These are phyloP conservation scores for Pseudotriccus pelzelni DNA, from an alignment of 2,797 vertebrate species.

Conservation along the genomic window DNA sequence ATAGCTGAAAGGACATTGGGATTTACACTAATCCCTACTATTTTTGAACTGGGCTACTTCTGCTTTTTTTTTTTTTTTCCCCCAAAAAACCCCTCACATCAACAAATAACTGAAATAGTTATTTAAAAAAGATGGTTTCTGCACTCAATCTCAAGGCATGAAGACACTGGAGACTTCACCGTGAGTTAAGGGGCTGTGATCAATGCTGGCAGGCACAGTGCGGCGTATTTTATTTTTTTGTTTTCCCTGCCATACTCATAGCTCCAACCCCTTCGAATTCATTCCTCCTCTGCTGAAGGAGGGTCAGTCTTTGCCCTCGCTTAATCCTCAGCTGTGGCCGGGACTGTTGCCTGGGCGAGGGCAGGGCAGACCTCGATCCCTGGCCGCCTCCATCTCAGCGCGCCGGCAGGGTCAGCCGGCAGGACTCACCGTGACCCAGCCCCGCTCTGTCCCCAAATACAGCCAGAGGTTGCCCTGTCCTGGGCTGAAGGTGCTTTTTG, in stretches of 20 bases:
- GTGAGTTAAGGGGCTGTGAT: constrained; percentile 60
- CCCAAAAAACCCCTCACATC: constrained; percentile 41
- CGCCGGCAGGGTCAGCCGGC: accelerated
- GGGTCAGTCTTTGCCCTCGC: not conserved
- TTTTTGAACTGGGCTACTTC: constrained; percentile 60
- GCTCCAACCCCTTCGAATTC: constrained; percentile 4
- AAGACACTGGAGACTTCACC: constrained; percentile 68
- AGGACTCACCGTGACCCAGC: not conserved
- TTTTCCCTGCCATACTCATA: constrained; percentile 64
- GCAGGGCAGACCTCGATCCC: not conserved
- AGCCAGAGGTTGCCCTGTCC: not conserved
- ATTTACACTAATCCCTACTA: constrained; percentile 68
- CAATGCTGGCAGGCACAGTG: constrained; percentile 68
- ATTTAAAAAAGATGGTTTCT: constrained; percentile 57
- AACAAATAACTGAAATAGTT: constrained; percentile 64
- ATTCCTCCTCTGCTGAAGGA: not conserved
- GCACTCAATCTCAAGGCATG: constrained; percentile 65
- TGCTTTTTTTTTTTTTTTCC: not conserved
- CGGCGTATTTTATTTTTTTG: constrained; percentile 11
- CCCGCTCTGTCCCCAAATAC: not conserved
- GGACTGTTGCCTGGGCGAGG: not conserved
- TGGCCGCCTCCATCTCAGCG: not conserved
- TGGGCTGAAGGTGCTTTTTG: not conserved
- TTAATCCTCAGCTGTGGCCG: constrained; percentile 18
- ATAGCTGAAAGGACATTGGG: constrained; percentile 74